These are phyloP conservation scores for Acestrorhynchus altus DNA, from an alignment of 2,797 vertebrate species.

Conservation along the genomic window DNA sequence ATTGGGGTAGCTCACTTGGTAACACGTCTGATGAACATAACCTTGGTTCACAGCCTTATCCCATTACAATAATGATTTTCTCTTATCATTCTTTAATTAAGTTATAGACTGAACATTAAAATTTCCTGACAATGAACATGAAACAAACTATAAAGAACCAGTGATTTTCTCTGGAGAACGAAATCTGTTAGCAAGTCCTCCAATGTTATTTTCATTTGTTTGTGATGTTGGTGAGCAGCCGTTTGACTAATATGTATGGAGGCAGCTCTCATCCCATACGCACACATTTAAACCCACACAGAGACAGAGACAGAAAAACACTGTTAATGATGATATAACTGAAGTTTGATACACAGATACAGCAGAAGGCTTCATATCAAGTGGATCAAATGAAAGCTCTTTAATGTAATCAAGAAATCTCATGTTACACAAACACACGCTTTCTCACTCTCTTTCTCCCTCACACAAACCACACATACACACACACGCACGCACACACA, in stretches of 20 bases:
- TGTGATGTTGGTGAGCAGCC: constrained; percentile 14
- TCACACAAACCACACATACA: constrained; percentile 20
- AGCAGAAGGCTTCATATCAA: constrained; percentile 80
- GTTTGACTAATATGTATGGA: constrained; percentile 15
- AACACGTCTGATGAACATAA: too few relatives aligned
- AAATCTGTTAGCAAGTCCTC: background rate
- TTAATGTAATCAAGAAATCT: constrained; percentile 86
- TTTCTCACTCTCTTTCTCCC: constrained; percentile 42
- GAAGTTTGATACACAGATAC: constrained; percentile 73
- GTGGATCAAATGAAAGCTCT: constrained; percentile 77
- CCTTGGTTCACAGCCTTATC: too few relatives aligned
- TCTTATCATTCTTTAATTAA: too few relatives aligned
- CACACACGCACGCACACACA: constrained; percentile 9
- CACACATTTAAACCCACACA: constrained; percentile 32
- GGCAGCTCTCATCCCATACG: background rate
- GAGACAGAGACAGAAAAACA: constrained; percentile 33
- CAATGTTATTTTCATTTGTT: background rate
- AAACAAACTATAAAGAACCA: too few relatives aligned
- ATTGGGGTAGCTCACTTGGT: too few relatives aligned
- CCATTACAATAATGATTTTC: too few relatives aligned
- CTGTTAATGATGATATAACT: constrained; percentile 58
- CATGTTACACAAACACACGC: constrained; percentile 72
- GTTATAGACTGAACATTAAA: too few relatives aligned
- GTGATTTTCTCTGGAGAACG: background rate
- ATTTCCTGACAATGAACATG: too few relatives aligned